Base-by-base conservation (phyloP, 1,140 invertebrate species). In the Lepidurus apus region DNA sequence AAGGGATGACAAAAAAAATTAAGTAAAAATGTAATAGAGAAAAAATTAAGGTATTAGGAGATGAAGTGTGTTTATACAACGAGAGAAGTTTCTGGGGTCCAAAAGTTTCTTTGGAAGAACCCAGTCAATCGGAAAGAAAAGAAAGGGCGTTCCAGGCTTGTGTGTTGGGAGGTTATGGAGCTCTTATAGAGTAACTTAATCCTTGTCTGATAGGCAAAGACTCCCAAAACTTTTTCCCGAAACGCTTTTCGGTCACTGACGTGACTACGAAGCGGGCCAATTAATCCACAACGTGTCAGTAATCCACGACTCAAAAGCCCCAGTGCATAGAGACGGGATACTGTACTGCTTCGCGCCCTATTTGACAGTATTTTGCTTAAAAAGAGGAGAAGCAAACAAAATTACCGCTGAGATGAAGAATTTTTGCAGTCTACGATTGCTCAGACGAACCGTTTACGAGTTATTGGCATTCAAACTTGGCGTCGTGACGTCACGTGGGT, bases 21-120 rank as follows among this genome's bases (percentile, higher is more conserved):
- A 65, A 21, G 53, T 65, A n/a, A 9, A 65, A 65, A 21, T 21
- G 1, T 6, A 65, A 65, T n/a, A 65, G 13, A 47, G 45, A 65
- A 7, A 6, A n/a, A 7, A n/a, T 13, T 7, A 65, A 65, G 53
- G 53, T 65, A 65, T 65, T 65, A 65, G 53, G 17, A 65, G 53
- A 65, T 65, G 53, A 65, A 65, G 47, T 65, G 47, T 65, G 47
- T 65, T 2, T 65, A 47, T 47, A 65, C 47, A n/a, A 65, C 13
- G 21, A 10, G 53, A 65, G 21, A 65, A 65, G 53, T 65, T 65
- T 65, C 17, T 17, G 13, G 53, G 53, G 53, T 7, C 3, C 17
- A 7, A 13, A 65, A 65, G 53, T 65, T 65, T 65, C 53, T 65
- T 65, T 21, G 21, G 53, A 65, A 1, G 53, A 13, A 21, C 53